Evolutionary conservation across 1,140 invertebrate species (phyloP).

Genomic region (Arion vulgaris): DNA sequence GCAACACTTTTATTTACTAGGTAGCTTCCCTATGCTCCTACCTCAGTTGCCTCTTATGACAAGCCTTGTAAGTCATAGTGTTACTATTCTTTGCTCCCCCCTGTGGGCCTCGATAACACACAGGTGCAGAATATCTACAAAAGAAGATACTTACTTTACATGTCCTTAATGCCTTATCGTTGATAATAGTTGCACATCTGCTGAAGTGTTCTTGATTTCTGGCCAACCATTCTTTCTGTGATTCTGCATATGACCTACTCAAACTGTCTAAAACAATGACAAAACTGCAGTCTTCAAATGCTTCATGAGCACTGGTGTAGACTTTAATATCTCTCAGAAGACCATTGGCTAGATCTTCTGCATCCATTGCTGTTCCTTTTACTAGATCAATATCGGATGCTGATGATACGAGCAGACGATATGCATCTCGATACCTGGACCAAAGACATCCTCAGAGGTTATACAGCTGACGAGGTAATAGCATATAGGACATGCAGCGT

Average conservation of each 20-base stretch:
- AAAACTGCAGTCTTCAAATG: constrained; percentile 64
- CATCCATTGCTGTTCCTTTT: constrained; percentile 65
- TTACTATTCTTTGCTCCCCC: too few species aligned
- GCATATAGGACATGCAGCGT: constrained; percentile 56
- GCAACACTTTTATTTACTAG: too few species aligned
- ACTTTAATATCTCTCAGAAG: constrained; percentile 58
- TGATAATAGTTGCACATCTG: constrained; percentile 63
- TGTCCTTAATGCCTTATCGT: constrained; percentile 58
- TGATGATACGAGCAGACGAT: constrained; percentile 57
- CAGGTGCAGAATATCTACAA: too few species aligned
- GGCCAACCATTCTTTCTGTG: constrained; percentile 56
- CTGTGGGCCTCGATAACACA: too few species aligned
- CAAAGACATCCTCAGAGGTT: constrained; percentile 65
- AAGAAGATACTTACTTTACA: constrained; percentile 29
- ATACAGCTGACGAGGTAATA: constrained; percentile 61
- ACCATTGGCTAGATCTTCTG: constrained; percentile 61
- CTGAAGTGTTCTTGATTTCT: constrained; percentile 61
- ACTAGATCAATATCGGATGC: constrained; percentile 48
- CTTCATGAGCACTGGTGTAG: constrained; percentile 49
- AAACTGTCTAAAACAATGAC: constrained; percentile 69
- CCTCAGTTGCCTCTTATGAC: too few species aligned
- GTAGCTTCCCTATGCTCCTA: too few species aligned
- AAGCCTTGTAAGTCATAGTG: too few species aligned
- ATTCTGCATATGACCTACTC: constrained; percentile 49
- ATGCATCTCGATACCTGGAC: constrained; percentile 58